These are phyloP conservation scores for Psephotus haematonotus DNA, from an alignment of 2,113 vertebrate genomes.

Conservation along the genomic window DNA sequence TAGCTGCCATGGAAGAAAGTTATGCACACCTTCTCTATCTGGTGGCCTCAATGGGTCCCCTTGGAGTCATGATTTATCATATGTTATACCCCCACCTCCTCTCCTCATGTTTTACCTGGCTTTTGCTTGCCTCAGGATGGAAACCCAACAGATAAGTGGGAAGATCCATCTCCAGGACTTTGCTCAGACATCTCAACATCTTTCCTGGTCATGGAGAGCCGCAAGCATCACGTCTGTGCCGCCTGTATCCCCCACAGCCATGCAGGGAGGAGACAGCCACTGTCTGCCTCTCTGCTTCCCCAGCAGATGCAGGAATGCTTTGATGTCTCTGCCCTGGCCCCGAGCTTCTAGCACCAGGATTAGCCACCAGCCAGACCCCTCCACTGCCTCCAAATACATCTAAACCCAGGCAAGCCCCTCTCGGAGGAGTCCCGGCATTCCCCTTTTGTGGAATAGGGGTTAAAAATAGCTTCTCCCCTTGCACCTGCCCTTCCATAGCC, in stretches of 20 bases:
- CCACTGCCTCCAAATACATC: not conserved
- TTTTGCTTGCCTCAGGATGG: not conserved
- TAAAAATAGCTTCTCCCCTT: conserved; percentile 24
- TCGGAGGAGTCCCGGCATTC: not conserved
- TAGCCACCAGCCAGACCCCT: not conserved
- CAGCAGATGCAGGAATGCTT: conserved; percentile 38
- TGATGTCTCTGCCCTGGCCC: not conserved
- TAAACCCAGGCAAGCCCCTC: not conserved
- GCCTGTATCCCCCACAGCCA: not conserved
- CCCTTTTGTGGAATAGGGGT: not conserved
- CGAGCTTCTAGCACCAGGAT: not conserved
- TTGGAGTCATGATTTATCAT: not conserved
- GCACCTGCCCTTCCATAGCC: not conserved
- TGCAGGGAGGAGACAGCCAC: not conserved
- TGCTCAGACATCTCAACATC: not conserved
- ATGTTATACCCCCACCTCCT: not conserved
- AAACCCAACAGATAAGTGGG: not conserved
- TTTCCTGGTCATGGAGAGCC: not conserved
- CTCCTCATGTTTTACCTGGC: not conserved
- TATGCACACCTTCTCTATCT: not conserved
- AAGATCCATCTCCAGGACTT: not conserved
- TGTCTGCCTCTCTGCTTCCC: not conserved
- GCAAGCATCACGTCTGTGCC: fast-evolving
- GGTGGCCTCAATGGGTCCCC: not conserved
- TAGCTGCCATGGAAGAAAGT: not conserved